Evolutionary conservation across 2,113 vertebrate species (phyloP), one percentile per base, ranked within the genome.

Genomic region (Zosterops pallidus): DNA sequence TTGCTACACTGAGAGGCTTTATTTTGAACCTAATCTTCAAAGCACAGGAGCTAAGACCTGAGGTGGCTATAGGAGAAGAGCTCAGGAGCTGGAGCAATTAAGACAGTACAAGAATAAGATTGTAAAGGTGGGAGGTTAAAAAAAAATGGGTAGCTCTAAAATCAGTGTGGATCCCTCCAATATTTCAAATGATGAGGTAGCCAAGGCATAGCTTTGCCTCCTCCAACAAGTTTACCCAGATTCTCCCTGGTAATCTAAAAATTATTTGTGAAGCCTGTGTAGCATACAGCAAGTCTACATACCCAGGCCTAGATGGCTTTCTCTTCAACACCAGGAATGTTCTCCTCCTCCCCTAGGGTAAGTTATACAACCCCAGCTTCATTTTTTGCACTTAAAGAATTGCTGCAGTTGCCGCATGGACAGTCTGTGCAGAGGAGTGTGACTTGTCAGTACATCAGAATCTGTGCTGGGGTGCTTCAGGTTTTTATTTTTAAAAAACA

Each of bases 381-480:
- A 70, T 77, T 90, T 94, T 92, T 92, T 55, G 39, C 75, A 85
- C 77, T 37, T 44, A 14, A 20, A 83, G 63, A 93, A 91, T 19
- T 91, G 59, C 88, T 86, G 79, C 81, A 91, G 91, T 89, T 96
- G 84, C 84, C 28, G 23, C 28, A 57, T 0, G 23, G 84, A 86
- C 67, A 89, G 62, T 78, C 80, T 79, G 37, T 60, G 62, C 83
- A 88, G 80, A 89, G 87, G 62, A 89, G 70, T 62, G 33, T 25
- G 31, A 89, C 70, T 91, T 96, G 70, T 79, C 80, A 94, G 84
- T 91, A 91, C 77, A 89, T 86, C 71, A 93, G 87, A 68, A 76
- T 81, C 82, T 41, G 25, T 83, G 67, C 71, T 71, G 63, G 23
- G 41, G 71, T 0, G 9, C 84, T 91, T 80, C 80, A 80, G 52